These are phyloP conservation scores for Ectemnius lituratus DNA, from an alignment of 2,888 invertebrate species.

Conservation along the genomic window DNA sequence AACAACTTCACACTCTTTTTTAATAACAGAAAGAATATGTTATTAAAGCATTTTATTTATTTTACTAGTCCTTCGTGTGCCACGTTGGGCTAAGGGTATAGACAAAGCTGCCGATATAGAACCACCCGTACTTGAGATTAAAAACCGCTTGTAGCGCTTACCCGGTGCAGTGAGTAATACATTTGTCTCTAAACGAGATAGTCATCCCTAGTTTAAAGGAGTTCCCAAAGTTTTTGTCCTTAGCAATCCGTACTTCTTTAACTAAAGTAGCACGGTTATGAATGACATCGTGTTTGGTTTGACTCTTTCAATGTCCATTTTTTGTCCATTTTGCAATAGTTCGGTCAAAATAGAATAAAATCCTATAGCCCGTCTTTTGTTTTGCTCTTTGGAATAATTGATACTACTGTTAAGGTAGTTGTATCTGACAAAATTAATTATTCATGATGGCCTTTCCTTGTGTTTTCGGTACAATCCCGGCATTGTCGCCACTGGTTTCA, in stretches of 20 bases:
- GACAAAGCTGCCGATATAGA: constrained; percentile 70
- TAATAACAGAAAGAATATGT: constrained; percentile 9
- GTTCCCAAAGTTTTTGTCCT: too few species aligned
- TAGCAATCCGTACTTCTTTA: too few species aligned
- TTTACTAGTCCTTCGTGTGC: constrained; percentile 73
- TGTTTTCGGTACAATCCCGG: too few species aligned
- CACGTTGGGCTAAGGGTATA: constrained; percentile 71
- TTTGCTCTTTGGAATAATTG: not conserved
- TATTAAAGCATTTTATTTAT: constrained; percentile 57
- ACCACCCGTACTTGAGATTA: constrained; percentile 67
- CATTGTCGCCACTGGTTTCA: too few species aligned
- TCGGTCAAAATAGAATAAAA: not conserved
- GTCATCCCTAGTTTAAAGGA: too few species aligned
- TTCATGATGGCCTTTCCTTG: too few species aligned
- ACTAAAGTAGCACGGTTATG: too few species aligned
- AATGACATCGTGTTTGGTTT: too few species aligned
- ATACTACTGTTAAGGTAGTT: not conserved
- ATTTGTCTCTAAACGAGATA: constrained; percentile 13
- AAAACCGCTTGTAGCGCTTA: constrained; percentile 69
- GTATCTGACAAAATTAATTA: too few species aligned
- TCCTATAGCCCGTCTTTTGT: not conserved
- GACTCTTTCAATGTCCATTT: not conserved
- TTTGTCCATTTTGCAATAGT: constrained; percentile 33
- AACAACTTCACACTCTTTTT: not conserved
- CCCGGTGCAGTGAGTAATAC: constrained; percentile 72